These are phyloP conservation scores for Chrysaora quinquecirrha DNA, from an alignment of 30 jellyfish, hydroid and myxozoan genomes.

Conservation along the genomic window DNA sequence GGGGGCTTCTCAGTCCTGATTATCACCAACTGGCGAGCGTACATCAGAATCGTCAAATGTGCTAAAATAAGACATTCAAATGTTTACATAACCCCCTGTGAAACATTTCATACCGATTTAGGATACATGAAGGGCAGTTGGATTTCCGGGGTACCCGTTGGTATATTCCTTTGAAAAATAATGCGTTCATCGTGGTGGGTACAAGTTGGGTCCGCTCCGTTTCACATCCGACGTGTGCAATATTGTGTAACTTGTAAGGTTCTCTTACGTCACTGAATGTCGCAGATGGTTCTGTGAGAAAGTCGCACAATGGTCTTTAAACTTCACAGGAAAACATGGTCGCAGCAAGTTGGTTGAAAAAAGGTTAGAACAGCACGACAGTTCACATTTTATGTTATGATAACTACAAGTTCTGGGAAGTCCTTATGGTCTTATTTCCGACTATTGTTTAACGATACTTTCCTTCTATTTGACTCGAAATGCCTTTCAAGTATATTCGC, in stretches of 20 bases:
- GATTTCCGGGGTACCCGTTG: too few relatives aligned
- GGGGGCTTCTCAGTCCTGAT: constrained; percentile 41
- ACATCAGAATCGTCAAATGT: constrained; percentile 39
- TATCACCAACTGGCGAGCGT: constrained; percentile 41
- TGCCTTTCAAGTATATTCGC: background rate
- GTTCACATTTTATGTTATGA: background rate
- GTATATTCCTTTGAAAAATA: too few relatives aligned
- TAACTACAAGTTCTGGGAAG: background rate
- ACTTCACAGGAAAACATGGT: background rate
- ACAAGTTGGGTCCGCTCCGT: too few relatives aligned
- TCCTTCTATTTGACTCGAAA: background rate
- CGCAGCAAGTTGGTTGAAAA: background rate
- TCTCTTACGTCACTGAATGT: too few relatives aligned
- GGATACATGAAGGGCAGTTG: too few relatives aligned
- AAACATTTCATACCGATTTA: too few relatives aligned
- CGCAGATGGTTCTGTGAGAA: too few relatives aligned
- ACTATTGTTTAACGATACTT: background rate
- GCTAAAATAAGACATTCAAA: constrained; percentile 28
- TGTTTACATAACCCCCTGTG: too few relatives aligned
- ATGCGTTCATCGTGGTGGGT: too few relatives aligned
- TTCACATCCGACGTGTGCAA: too few relatives aligned
- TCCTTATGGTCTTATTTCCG: background rate
- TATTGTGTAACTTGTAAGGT: too few relatives aligned
- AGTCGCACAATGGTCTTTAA: too few relatives aligned
- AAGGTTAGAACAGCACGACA: background rate